These are phyloP conservation scores for Pomacea maculata DNA, from an alignment of 1,140 invertebrate genomes.

Conservation along the genomic window DNA sequence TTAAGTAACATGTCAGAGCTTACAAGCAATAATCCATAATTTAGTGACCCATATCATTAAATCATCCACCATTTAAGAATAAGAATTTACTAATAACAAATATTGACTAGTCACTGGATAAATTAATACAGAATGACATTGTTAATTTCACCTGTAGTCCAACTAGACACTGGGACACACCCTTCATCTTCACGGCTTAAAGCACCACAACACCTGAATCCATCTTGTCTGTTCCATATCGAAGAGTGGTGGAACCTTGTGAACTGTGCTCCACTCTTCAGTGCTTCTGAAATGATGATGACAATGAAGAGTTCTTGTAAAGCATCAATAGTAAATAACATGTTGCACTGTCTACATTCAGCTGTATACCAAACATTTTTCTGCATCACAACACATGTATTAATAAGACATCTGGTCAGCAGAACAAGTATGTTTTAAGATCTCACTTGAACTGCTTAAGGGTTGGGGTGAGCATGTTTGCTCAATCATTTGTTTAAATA, in stretches of 20 bases:
- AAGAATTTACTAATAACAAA: no score
- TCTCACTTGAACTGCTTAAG: no score
- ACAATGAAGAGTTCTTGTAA: not conserved
- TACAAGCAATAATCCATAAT: no score
- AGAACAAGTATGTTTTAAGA: not conserved
- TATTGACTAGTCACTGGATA: no score
- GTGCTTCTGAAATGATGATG: constrained; percentile 13
- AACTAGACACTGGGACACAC: constrained; percentile 6
- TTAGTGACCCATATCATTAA: no score
- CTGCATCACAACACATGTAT: not conserved
- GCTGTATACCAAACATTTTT: no score
- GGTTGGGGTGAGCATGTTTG: no score
- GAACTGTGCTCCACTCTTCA: constrained; percentile 20
- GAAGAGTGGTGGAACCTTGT: constrained; percentile 13
- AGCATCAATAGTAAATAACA: not conserved
- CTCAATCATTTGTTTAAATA: no score
- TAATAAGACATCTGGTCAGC: not conserved
- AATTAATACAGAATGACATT: no score
- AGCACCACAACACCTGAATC: constrained; percentile 15
- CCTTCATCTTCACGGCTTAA: constrained; percentile 14
- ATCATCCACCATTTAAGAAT: no score
- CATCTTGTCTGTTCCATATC: not conserved
- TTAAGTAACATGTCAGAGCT: no score
- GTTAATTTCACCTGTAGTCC: not conserved
- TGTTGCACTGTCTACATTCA: no score